Evolutionary conservation across 2,888 invertebrate species (phyloP), one percentile per base, ranked within the genome.

Genomic region (Drosophila mimica): DNA sequence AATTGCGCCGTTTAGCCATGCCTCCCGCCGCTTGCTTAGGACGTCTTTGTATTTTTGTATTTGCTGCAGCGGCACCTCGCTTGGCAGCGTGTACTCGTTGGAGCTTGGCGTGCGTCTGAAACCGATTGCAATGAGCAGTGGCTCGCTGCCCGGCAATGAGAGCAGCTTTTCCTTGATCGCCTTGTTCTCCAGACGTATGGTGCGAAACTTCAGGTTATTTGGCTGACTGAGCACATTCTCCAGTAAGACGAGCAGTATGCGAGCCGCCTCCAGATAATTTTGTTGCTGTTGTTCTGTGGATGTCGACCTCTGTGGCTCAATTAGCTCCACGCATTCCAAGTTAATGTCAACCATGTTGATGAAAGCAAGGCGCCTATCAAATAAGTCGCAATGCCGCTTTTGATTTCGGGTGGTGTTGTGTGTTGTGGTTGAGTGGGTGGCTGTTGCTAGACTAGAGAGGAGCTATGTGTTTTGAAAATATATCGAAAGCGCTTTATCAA

Each of bases 151-250:
- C 33, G 83, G 73, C 31, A 93, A 48, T 3, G 91, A 83, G 3
- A 92, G 76, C 34, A 93, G 70, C 65, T 93, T 93, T 6, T 93
- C 91, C 52, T 92, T 92, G 61, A 93, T 93, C 8, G 90, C 81
- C 76, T 92, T 92, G 82, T 93, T 93, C 67, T 92, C 93, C 11
- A 90, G 65, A 6, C 92, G 90, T 62, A 93, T 92, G 11, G 86
- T 90, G 4, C 93, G 91, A 80, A 89, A 93, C 81, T 92, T 93
- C 0, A 74, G 64, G 70, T 93, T 93, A 3, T 82, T 81, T 6
- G 93, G 93, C 65, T 93, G 92, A 17, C 82, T 90, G 17, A 93
- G 85, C 46, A 93, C 87, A 82, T 93, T 93, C 58, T 93, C 92
- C 34, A 93, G 74, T 28, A 93, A 76, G 49, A 91, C 83, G 13